These are phyloP conservation scores for Hyperoodon ampullatus DNA, from an alignment of 2,113 vertebrate species.

Conservation along the genomic window DNA sequence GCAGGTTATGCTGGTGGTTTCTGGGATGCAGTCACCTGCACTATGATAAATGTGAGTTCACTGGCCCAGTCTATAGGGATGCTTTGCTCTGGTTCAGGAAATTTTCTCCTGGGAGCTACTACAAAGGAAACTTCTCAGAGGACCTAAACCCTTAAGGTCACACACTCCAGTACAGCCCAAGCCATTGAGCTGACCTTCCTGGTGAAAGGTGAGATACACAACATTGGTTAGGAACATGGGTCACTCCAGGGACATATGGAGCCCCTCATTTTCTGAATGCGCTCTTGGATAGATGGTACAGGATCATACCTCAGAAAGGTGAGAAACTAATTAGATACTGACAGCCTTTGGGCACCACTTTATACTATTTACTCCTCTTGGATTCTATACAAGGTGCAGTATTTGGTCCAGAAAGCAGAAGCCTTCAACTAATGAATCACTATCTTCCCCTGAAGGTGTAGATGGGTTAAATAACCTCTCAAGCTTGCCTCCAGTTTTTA, in stretches of 20 bases:
- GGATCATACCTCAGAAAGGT: not conserved
- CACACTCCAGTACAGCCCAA: not conserved
- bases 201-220: not conserved
- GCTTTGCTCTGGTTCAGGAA: not conserved
- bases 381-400: not conserved
- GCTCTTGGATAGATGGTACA: not conserved
- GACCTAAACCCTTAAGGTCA: not conserved
- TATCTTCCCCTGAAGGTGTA: not conserved
- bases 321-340: not conserved
- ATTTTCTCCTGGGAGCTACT: not conserved
- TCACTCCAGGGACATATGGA: not conserved
- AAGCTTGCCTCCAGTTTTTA: not conserved
- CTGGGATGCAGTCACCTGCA: not conserved
- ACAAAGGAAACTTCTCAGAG: not conserved
- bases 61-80: not conserved
- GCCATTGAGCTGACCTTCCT: not conserved
- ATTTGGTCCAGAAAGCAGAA: not conserved
- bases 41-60: not conserved
- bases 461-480: slow-evolving; percentile 22
- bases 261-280: not conserved
- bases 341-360: not conserved
- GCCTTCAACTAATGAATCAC: not conserved
- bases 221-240: rapidly evolving
- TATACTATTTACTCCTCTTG: not conserved
- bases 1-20: not conserved